Evolutionary conservation across 2,888 invertebrate species (phyloP), one percentile per base, ranked within the genome.

Genomic region (Drosophila fulvimacula): DNA sequence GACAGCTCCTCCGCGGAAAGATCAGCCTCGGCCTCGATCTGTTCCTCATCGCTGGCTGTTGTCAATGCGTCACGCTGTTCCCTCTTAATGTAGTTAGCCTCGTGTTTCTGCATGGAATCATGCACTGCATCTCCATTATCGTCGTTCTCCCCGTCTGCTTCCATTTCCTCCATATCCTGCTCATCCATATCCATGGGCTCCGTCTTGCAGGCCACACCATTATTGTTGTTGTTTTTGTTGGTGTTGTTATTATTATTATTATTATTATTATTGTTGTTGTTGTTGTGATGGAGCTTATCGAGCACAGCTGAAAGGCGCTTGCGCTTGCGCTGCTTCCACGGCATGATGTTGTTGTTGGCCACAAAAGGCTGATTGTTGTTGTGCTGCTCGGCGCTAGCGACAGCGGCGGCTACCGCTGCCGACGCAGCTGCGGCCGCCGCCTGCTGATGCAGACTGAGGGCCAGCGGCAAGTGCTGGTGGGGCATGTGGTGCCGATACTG

Each of bases 251-350:
- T 41, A 19, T 41, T 89, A 5, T 76, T 77, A 36, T 91, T 92
- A 49, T 91, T 86, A 76, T 93, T 93, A 77, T 93, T 94, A 76
- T 93, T 93, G 42, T 93, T 89, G 51, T 93, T 88, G 86, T 93
- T 94, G 87, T 94, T 93, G 82, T 93, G 93, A 59, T 93, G 93
- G 58, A 97, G 94, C 85, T 96, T 96, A 90, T 97, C 96, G 69
- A 97, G 93, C 24, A 97, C 96, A 71, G 95, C 96, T 60, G 96
- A 96, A 19, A 97, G 94, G 42, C 97, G 94, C 91, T 96, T 95
- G 75, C 96, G 94, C 91, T 97, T 97, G 77, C 95, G 94, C 79
- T 95, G 95, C 90, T 96, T 95, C 92, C 93, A 91, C 82, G 94
- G 93, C 93, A 84, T 62, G 0, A 94, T 94, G 83, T 95, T 95